These are phyloP conservation scores for Pluvianellus socialis DNA, from an alignment of 2,113 vertebrate genomes.

Conservation along the genomic window DNA sequence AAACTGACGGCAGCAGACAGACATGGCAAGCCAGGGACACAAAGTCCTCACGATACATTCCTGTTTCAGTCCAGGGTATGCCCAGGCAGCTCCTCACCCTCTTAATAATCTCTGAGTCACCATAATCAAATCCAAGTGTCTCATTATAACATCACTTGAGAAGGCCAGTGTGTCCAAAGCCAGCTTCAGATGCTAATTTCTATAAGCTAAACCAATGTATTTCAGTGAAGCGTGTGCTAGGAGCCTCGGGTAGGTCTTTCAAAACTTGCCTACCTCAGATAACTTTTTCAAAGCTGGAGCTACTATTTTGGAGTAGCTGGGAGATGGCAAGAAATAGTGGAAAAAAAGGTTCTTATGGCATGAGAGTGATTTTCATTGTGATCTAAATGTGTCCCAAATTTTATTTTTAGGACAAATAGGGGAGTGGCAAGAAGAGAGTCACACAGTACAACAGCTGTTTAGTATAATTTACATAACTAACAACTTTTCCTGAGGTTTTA, in stretches of 20 bases:
- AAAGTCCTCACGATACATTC: neutral
- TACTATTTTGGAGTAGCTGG: neutral
- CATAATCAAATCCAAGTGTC: neutral
- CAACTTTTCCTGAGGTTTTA: neutral
- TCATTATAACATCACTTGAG: neutral
- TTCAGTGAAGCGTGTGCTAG: neutral
- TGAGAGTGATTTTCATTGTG: neutral
- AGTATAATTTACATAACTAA: neutral
- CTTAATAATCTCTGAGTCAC: neutral
- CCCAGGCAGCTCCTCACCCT: neutral
- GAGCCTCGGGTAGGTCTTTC: neutral
- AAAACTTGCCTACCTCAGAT: neutral
- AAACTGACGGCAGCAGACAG: neutral
- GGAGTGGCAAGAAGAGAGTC: neutral
- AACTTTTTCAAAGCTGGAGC: neutral
- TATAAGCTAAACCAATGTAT: neutral
- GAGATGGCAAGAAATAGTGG: neutral
- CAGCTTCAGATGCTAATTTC: neutral
- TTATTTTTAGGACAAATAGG: neutral
- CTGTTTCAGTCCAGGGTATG: neutral
- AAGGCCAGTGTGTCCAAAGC: neutral
- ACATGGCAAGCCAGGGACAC: accelerated
- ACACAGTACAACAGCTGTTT: neutral
- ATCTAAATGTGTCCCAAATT: neutral
- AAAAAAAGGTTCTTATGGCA: neutral